Percentiles rank a stretch among this genome's conserved stretches.
These are phyloP conservation scores for Manis crassicaudata DNA, from an alignment of 2,797 vertebrate species.

Conservation along the genomic window DNA sequence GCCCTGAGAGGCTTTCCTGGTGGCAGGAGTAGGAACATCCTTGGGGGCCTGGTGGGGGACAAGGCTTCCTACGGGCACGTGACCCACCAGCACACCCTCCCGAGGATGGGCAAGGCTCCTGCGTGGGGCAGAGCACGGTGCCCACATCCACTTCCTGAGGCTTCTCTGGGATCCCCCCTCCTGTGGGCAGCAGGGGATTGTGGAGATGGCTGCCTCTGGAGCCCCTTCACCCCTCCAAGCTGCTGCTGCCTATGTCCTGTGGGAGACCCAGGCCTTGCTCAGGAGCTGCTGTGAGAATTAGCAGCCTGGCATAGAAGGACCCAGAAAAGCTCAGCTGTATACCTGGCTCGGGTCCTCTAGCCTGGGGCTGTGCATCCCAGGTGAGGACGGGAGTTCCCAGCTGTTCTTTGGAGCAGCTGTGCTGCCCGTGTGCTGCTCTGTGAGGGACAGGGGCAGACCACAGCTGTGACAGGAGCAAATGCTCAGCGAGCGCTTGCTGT, in stretches of 20 bases:
- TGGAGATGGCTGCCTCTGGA: neutral
- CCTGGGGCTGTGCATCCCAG: fast-evolving
- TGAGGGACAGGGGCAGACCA: neutral
- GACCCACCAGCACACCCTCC: neutral
- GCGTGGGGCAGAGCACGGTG: neutral
- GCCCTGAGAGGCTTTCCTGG: neutral
- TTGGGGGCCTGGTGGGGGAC: neutral
- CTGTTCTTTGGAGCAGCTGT: neutral
- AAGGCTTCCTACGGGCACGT: neutral
- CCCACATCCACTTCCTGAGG: neutral
- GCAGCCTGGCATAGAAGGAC: neutral
- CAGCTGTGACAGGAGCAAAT: neutral
- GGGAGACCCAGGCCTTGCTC: neutral
- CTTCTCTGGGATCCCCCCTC: neutral
- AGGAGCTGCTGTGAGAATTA: neutral
- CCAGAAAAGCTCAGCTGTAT: neutral
- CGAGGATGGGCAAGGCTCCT: neutral
- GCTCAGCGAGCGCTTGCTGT: neutral
- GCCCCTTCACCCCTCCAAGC: too few species aligned
- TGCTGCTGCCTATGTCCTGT: fast-evolving
- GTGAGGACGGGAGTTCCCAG: neutral
- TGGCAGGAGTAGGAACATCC: neutral
- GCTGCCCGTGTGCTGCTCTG: neutral
- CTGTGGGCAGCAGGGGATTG: too few species aligned
- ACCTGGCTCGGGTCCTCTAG: neutral